These are phyloP conservation scores for Chaetogeoica ovagalla DNA, from an alignment of 2,888 invertebrate species.

Conservation along the genomic window DNA sequence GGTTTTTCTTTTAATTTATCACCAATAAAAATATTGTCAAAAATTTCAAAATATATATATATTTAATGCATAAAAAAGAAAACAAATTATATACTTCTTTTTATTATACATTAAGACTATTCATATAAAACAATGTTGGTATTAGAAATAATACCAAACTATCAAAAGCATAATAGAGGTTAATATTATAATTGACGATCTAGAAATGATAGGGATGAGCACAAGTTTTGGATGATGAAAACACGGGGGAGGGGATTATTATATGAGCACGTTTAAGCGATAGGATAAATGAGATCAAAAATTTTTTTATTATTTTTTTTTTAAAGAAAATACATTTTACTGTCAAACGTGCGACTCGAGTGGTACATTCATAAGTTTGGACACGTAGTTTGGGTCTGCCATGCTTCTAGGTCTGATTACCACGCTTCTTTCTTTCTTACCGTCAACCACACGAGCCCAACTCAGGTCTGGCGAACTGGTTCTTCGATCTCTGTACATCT, in stretches of 20 bases:
- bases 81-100: conserved; percentile 27
- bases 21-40: conserved; percentile 46
- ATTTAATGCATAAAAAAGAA: conserved; percentile 3
- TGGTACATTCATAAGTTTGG: conserved; percentile 64
- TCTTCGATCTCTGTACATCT: conserved; percentile 63
- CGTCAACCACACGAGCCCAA: conserved; percentile 55
- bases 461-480: conserved; percentile 69
- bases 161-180: conserved; percentile 3
- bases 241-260: not conserved
- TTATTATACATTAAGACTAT: conserved; percentile 1
- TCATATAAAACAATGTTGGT: conserved; percentile 38
- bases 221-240: conserved; percentile 38
- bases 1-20: conserved; percentile 20
- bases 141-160: conserved; percentile 29
- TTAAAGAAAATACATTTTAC: conserved; percentile 35
- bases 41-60: conserved; percentile 37
- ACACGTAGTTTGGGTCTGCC: conserved; percentile 58
- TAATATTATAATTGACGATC: conserved; percentile 46
- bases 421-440: conserved; percentile 55
- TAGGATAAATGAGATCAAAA: conserved; percentile 50
- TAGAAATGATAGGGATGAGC: conserved; percentile 45
- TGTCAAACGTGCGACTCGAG: conserved; percentile 66
- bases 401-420: conserved; percentile 55
- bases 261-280: conserved; percentile 48
- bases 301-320: not conserved